Evolutionary conservation across 2,888 invertebrate species (phyloP).

Genomic region (Diplazon laetatorius): DNA sequence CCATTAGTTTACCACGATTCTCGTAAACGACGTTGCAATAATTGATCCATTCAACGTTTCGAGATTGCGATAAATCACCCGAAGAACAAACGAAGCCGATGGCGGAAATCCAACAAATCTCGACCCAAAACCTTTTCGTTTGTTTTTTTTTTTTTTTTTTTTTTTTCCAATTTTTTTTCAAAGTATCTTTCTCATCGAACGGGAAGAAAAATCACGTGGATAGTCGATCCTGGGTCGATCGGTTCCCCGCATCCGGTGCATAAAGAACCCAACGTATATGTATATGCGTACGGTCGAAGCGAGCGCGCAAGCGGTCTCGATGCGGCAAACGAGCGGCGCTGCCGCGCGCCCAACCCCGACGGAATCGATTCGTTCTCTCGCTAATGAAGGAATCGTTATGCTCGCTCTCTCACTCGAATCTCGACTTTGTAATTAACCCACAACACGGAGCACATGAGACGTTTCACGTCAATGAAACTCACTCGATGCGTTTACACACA

Average conservation of each 20-base stretch:
- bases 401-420: conserved; percentile 60
- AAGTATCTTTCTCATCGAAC: conserved; percentile 11
- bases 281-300: background rate
- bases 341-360: conserved; percentile 39
- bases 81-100: conserved; percentile 51
- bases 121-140: background rate
- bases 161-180: too few species aligned
- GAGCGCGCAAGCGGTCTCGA: background rate
- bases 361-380: conserved; percentile 69
- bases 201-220: background rate
- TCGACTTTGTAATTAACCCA: conserved; percentile 77
- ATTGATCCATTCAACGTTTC: conserved; percentile 19
- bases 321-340: conserved; percentile 63
- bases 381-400: conserved; percentile 79
- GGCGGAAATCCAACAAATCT: background rate
- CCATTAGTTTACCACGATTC: too few species aligned
- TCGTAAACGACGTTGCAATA: background rate
- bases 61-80: conserved; percentile 4
- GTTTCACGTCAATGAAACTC: conserved; percentile 73
- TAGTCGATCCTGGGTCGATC: too few species aligned
- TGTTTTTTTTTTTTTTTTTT: conserved; percentile 12
- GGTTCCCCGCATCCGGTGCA: conserved; percentile 47
- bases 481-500: conserved; percentile 33
- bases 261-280: conserved; percentile 26
- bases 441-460: conserved; percentile 67